Evolutionary conservation across 2,113 vertebrate genomes (phyloP).

Genomic region (Mesoclemmys tuberculata): DNA sequence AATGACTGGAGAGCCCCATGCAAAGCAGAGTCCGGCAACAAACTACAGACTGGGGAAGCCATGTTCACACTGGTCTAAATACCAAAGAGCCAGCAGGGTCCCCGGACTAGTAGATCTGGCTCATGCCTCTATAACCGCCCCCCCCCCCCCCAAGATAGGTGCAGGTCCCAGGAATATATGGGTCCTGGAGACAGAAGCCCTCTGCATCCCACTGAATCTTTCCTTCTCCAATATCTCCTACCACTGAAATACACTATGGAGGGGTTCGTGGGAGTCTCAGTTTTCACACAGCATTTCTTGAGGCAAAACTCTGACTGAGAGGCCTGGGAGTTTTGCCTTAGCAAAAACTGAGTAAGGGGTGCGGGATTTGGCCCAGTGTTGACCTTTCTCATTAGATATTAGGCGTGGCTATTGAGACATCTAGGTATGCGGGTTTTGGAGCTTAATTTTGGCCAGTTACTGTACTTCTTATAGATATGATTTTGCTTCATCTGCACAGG

Average conservation of each 20-base stretch:
- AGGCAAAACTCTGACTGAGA: not conserved
- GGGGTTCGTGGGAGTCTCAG: not conserved
- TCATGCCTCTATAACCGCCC: not conserved
- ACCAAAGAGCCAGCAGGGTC: not conserved
- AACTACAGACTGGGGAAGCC: not conserved
- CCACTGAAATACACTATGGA: not conserved
- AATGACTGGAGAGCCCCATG: not conserved
- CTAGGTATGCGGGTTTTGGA: not conserved
- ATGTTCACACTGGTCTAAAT: not conserved
- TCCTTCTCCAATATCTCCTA: not conserved
- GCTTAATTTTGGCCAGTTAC: not conserved
- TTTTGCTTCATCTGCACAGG: conserved; percentile 54
- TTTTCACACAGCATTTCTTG: not conserved
- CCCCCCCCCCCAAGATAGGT: too few relatives aligned
- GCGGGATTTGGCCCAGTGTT: not conserved
- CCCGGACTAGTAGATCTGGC: not conserved
- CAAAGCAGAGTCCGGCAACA: not conserved
- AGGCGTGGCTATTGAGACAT: not conserved
- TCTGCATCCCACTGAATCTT: not conserved
- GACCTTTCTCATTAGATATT: not conserved
- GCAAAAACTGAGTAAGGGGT: not conserved
- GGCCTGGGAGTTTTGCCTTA: not conserved
- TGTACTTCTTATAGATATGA: not conserved
- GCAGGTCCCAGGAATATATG: not conserved
- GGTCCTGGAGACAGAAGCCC: not conserved